Base-by-base conservation (phyloP, 1,140 invertebrate species). In the Zeugodacus cucurbitae region DNA sequence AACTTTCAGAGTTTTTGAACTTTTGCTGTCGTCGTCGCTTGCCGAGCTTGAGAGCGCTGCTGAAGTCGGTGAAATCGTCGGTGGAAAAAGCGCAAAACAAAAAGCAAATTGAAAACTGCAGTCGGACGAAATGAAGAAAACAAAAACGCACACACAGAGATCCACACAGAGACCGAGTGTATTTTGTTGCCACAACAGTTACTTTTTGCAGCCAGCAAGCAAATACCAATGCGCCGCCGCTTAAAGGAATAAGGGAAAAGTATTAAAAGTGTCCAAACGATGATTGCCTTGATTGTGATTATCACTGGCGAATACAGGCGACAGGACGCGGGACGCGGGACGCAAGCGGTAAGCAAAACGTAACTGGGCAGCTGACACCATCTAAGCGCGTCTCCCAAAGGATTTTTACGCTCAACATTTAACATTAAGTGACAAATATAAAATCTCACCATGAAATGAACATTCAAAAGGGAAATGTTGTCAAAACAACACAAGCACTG, bases 181-280 rank as follows among this genome's bases (percentile, higher is more conserved):
- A 54, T 54, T 22, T 26, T 62, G 58, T 62, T 62, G 58, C 70
- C 14, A 20, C 34, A 74, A 74, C 17, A 74, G 14, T 8, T 41
- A 26, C 22, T 26, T 48, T 82, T 11, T 26, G 26, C 22, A 48
- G 41, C 74, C 74, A 82, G 20, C 67, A 17, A 64, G 11, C 62
- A 74, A 74, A 58, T 86, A 34, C 85, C 85, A 86, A 59, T 37
- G 57, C 48, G 85, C 48, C 48, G 85, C 48, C 85, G 57, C 85
- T 86, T 59, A 86, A 86, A 86, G 57, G 85, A 54, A 86, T 86
- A 59, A 58, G 57, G 57, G 29, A 32, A 58, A 59, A 86, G 85
- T 59, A 86, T 86, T 86, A 86, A 86, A 86, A 86, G 48, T 86
- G 85, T 86, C 85, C 54, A 57, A 86, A 86, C 59, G 85, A 86